Base-by-base conservation (phyloP, 1,140 invertebrate species). In the Muscidifurax raptorellus region DNA sequence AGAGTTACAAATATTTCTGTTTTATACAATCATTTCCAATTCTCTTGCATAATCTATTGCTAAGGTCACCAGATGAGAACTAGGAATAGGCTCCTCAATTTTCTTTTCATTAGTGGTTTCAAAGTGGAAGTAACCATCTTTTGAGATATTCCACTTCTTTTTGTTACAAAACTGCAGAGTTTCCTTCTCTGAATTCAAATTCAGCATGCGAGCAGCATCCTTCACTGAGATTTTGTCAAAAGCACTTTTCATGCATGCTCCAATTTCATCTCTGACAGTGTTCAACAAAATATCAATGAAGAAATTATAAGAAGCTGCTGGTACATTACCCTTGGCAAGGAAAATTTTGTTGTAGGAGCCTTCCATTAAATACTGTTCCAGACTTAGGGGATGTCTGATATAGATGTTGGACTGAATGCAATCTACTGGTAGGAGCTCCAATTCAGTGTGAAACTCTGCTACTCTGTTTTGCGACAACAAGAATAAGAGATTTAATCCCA, bases 311-410 rank as follows among this genome's bases (percentile, higher is more conserved):
- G 96, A 97, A 83, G 97, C 96, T 13, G 98, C 97, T 74, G 99
- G 99, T n/a, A 99, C 98, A 93, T 98, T 98, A 67, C 96, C 97
- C 94, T 98, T 96, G 5, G 96, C 96, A 67, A 97, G 92, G 90
- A 97, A 98, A 81, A 98, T 97, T 95, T 99, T 99, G 91, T 99
- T 99, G 90, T 99, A 99, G 84, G 97, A 98, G 40, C 99, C 99
- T 93, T 99, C 99, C 98, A 99, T 99, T 67, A 99, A 94, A 93
- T 98, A 99, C 90, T 99, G 99, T 90, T 99, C 99, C 86, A 99
- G 94, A 47, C 97, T 98, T 0, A 99, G 94, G 0, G 99, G 98
- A 92, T 99, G 98, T 86, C 96, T 95, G 52, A 99, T 99, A 92
- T 99, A 99, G 77, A 98, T 95, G 91, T 99, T 99, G 47, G 95